phyloP scores from a whole-genome alignment of 2,888 invertebrate species.

The Trachelus stipa region DNA sequence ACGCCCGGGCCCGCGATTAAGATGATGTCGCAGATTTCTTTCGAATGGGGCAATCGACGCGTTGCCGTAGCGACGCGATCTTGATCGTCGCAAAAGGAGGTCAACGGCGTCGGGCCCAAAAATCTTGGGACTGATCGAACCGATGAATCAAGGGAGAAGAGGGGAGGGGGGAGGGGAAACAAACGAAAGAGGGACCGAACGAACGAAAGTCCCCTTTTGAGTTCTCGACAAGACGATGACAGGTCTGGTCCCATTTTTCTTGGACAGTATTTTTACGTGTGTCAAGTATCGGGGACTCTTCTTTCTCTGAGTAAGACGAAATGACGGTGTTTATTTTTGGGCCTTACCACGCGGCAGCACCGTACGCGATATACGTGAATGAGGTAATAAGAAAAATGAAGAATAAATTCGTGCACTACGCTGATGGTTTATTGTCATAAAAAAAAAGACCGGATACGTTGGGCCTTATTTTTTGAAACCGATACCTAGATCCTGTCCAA shows the following conservation, averaged over 20 bases:
- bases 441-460: not conserved
- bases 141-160: not conserved
- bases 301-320: not conserved
- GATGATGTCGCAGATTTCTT: conserved; percentile 28
- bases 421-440: not conserved
- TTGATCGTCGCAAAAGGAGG: conserved; percentile 24
- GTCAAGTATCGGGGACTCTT: not conserved
- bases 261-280: not conserved
- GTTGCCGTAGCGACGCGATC: conserved; percentile 17
- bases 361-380: not conserved
- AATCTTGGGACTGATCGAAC: not conserved
- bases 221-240: not conserved
- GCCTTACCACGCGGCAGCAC: not conserved
- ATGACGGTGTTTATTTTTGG: not conserved
- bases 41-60: conserved; percentile 23
- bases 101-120: conserved; percentile 15
- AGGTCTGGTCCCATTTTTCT: not conserved
- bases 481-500: not conserved
- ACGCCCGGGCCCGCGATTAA: conserved; percentile 11
- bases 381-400: not conserved
- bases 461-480: not conserved
- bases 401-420: not conserved
- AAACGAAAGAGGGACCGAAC: not conserved
- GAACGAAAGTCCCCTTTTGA: not conserved
- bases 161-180: not conserved